Conservation (phyloP, 2,113 vertebrate genomes). For the Thinocorus orbignyianus region DNA sequence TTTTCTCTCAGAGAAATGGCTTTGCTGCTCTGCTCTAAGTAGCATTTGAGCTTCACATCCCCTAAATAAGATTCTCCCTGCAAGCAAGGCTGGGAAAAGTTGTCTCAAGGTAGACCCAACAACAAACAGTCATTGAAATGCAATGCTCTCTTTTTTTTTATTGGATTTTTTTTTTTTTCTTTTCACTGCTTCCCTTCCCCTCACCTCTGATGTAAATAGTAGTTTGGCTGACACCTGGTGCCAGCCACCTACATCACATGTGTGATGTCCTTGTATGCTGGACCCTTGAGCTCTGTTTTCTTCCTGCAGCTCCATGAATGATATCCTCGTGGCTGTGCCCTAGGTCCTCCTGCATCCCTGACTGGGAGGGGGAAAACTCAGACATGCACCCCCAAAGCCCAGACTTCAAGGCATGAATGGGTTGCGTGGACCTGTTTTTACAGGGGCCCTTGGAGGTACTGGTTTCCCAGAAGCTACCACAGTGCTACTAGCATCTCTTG, state of each 20-base stretch:
- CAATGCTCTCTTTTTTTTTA: background rate
- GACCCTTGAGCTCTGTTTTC: background rate
- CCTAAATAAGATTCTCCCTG: background rate
- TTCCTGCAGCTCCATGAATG: background rate
- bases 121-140: background rate
- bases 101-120: background rate
- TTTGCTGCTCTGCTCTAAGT: background rate
- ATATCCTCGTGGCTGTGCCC: fast-evolving
- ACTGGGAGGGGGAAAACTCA: background rate
- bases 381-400: background rate
- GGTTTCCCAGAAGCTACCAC: background rate
- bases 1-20: background rate
- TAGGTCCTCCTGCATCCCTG: background rate
- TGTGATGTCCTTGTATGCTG: background rate
- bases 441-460: fast-evolving
- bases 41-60: background rate
- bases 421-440: background rate
- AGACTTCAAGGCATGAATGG: background rate
- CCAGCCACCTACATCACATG: background rate
- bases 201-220: background rate
- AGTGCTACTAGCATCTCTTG: background rate
- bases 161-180: background rate
- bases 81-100: background rate
- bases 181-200: background rate
- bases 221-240: background rate